Evolutionary conservation across 2,888 invertebrate species (phyloP).

Genomic region (Coleophora deauratella): DNA sequence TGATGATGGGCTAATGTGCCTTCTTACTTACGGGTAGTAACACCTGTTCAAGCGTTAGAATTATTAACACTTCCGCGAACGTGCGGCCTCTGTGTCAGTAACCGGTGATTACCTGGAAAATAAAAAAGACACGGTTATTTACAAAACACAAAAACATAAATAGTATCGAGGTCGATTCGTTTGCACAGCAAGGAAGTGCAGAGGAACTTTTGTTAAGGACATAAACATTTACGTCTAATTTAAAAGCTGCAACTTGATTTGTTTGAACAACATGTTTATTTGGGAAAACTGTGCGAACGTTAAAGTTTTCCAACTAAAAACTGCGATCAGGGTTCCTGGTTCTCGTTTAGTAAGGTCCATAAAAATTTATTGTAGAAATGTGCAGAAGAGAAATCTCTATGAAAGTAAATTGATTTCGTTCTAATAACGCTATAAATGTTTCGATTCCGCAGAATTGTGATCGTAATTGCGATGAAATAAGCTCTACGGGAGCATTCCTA

Average conservation of each 20-base stretch:
- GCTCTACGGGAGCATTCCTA: too few relatives aligned
- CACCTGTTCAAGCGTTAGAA: conserved; percentile 6
- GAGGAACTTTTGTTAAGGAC: too few relatives aligned
- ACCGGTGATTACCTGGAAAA: conserved; percentile 30
- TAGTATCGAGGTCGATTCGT: too few relatives aligned
- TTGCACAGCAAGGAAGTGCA: too few relatives aligned
- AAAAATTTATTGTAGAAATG: conserved; percentile 1
- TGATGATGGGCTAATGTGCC: conserved; percentile 10
- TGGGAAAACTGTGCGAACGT: too few relatives aligned
- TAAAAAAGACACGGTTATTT: neutral
- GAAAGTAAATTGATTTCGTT: neutral
- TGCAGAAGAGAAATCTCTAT: too few relatives aligned
- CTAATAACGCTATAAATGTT: neutral
- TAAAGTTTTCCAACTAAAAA: too few relatives aligned
- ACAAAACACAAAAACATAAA: too few relatives aligned
- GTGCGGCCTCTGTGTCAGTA: conserved; percentile 7
- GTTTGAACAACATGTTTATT: too few relatives aligned
- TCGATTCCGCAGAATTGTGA: neutral
- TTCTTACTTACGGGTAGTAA: conserved; percentile 6
- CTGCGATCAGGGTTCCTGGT: neutral
- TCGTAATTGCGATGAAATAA: too few relatives aligned
- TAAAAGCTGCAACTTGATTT: too few relatives aligned
- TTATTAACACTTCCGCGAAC: conserved; percentile 2
- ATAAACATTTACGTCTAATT: too few relatives aligned
- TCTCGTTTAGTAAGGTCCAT: neutral